Evolutionary conservation across 2,797 vertebrate genomes (phyloP).

Genomic region (Hyperoplus lanceolatus): DNA sequence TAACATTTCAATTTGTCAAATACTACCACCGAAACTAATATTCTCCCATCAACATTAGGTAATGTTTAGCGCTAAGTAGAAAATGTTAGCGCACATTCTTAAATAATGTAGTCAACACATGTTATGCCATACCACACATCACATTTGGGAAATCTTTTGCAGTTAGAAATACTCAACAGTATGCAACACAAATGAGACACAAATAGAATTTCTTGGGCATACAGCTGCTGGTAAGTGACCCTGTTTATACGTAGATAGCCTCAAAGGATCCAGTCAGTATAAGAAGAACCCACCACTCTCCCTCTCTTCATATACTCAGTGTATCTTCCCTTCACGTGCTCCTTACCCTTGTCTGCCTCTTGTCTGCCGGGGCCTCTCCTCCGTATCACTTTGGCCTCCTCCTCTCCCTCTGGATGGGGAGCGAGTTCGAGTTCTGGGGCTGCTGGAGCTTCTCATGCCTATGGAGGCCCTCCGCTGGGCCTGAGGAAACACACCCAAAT

Average conservation of each 20-base stretch:
- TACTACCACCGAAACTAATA: neutral
- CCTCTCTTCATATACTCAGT: neutral
- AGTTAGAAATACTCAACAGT: conserved; percentile 30
- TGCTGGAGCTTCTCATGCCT: conserved; percentile 92
- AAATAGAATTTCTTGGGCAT: conserved; percentile 30
- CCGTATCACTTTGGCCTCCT: conserved; percentile 84
- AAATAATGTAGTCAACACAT: neutral
- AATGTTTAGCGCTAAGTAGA: neutral
- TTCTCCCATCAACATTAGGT: neutral
- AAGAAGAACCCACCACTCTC: conserved; percentile 2
- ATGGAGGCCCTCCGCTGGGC: conserved; percentile 88
- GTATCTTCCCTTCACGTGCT: neutral
- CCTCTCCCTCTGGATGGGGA: conserved; percentile 92
- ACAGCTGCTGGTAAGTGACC: conserved; percentile 26
- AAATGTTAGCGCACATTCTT: too few species aligned
- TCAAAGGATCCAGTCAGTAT: conserved; percentile 27
- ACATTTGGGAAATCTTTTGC: conserved; percentile 26
- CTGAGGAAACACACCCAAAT: conserved; percentile 62
- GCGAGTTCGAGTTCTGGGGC: conserved; percentile 89
- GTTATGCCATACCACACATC: neutral
- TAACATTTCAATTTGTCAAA: neutral
- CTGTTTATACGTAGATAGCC: neutral
- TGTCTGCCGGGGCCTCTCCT: conserved; percentile 86
- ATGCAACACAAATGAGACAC: conserved; percentile 28
- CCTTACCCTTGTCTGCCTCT: conserved; percentile 90